Evolutionary conservation across 2,797 vertebrate genomes (phyloP).

Genomic region (Bryconaethiops microstoma): DNA sequence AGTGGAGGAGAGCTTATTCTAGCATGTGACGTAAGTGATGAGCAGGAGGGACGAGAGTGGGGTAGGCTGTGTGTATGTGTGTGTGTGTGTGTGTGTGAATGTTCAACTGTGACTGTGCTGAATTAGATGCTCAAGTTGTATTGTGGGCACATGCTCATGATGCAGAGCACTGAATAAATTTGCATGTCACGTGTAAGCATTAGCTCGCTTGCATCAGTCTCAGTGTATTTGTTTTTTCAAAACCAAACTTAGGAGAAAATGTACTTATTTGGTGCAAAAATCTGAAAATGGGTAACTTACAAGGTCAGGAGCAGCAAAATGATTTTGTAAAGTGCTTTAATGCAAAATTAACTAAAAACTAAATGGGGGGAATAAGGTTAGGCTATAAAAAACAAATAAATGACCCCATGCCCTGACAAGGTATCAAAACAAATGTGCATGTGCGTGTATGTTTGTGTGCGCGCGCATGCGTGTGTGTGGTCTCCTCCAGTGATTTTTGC

Average conservation of each 20-base stretch:
- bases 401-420: no score
- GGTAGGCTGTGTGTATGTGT: background rate
- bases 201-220: conserved; percentile 9
- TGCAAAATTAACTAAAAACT: no score
- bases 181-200: conserved; percentile 1
- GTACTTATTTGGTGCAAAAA: no score
- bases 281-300: no score
- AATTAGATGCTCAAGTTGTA: background rate
- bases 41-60: conserved; percentile 1
- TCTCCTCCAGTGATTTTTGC: conserved; percentile 23
- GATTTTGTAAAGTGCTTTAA: no score
- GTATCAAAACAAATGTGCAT: no score
- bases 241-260: no score
- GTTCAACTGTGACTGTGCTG: background rate
- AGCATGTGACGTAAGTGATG: conserved; percentile 40
- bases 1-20: conserved; percentile 46
- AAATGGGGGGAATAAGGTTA: no score
- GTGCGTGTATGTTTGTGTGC: no score
- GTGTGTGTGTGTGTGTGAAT: background rate
- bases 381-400: no score
- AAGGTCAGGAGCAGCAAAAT: no score
- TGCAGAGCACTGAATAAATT: background rate
- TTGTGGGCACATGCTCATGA: background rate
- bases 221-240: background rate
- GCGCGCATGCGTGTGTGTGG: background rate